Conservation (phyloP, 1,140 invertebrate genomes). For the Hycleus phaleratus region DNA sequence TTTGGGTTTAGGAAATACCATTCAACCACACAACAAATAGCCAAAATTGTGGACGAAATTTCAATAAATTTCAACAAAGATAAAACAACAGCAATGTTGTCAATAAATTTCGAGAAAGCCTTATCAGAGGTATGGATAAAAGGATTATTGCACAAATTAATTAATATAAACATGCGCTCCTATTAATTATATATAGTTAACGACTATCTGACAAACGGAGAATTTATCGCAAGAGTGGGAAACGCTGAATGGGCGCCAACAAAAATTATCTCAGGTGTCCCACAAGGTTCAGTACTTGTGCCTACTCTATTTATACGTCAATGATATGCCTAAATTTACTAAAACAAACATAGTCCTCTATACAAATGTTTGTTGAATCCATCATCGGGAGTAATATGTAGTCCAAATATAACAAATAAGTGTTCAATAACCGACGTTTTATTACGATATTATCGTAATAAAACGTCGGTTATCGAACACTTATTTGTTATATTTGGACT, state of each 20-base stretch:
- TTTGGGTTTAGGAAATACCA: neutral
- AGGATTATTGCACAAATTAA: neutral
- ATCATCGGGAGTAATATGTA: no score
- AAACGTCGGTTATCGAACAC: no score
- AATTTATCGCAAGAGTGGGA: neutral
- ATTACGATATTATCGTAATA: no score
- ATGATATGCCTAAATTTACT: slow-evolving; percentile 14
- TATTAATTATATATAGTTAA: neutral
- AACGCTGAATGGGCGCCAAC: neutral
- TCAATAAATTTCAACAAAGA: neutral
- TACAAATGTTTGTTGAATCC: no score
- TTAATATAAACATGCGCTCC: neutral
- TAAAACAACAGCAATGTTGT: neutral
- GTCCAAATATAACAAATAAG: no score
- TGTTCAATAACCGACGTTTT: no score
- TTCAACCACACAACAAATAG: neutral
- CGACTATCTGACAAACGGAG: neutral
- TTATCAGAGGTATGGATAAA: slow-evolving; percentile 24
- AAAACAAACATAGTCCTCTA: slow-evolving; percentile 2
- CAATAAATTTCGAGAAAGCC: slow-evolving; percentile 25
- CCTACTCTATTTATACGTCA: slow-evolving; percentile 23
- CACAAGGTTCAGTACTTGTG: slow-evolving; percentile 27
- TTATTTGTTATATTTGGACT: no score
- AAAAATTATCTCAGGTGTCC: slow-evolving; percentile 22
- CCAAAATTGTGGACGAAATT: neutral